These are phyloP conservation scores for Cyprinodon variegatus DNA, from an alignment of 2,113 vertebrate genomes.

Conservation along the genomic window DNA sequence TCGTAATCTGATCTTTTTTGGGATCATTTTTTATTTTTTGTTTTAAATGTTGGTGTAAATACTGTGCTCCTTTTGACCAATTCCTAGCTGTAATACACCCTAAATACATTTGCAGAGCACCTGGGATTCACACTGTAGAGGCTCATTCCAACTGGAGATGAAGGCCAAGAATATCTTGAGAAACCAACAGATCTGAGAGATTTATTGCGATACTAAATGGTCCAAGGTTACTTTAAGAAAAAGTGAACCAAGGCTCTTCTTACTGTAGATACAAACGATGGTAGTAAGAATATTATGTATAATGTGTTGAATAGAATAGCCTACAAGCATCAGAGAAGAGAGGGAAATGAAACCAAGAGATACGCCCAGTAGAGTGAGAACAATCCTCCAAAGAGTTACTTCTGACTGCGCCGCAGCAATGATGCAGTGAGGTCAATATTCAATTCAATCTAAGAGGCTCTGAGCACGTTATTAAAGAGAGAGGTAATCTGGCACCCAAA, in stretches of 20 bases:
- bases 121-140: too few species aligned
- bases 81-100: background rate
- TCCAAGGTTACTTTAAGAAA: too few species aligned
- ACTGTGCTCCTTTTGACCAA: background rate
- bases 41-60: background rate
- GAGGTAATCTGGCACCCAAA: constrained; percentile 47
- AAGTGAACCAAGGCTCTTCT: background rate
- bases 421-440: constrained; percentile 68
- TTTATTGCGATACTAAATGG: background rate
- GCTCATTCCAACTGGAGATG: background rate
- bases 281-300: background rate
- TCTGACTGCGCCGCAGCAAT: constrained; percentile 23
- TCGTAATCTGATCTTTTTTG: too few species aligned
- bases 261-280: background rate
- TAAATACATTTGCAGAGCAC: too few species aligned
- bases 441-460: constrained; percentile 65
- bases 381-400: background rate
- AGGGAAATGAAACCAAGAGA: background rate
- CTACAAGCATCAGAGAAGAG: background rate
- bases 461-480: constrained; percentile 52
- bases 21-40: background rate
- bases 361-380: background rate
- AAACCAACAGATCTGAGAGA: background rate
- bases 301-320: background rate
- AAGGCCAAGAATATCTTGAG: background rate